phyloP scores from a whole-genome alignment of 2,113 vertebrate species.

The Scortum barcoo region DNA sequence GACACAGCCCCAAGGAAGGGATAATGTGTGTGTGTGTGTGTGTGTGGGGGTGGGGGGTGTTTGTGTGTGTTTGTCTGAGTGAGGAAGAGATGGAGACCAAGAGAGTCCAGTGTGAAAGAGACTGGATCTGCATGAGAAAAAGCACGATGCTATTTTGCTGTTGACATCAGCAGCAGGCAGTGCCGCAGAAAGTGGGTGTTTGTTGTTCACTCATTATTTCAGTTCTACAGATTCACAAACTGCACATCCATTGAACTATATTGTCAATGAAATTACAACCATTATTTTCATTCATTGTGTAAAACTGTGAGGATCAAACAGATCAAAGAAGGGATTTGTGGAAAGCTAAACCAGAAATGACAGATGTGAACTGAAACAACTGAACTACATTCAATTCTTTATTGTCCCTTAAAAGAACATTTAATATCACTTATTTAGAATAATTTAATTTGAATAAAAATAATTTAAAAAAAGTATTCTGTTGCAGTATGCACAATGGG shows the following conservation, averaged over 20 bases:
- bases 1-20: conserved; percentile 72
- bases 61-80: conserved; percentile 23
- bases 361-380: not conserved
- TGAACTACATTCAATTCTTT: not conserved
- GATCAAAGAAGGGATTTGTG: not conserved
- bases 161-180: conserved; percentile 51
- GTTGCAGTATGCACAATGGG: no score
- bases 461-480: no score
- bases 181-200: conserved; percentile 40
- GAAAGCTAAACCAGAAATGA: not conserved
- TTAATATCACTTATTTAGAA: not conserved
- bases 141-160: conserved; percentile 62
- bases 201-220: conserved; percentile 57
- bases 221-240: conserved; percentile 31
- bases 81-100: conserved; percentile 38
- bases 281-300: not conserved
- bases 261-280: not conserved
- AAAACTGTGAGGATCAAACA: not conserved
- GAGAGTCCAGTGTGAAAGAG: conserved; percentile 60
- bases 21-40: conserved; percentile 59
- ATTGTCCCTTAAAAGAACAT: not conserved
- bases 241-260: not conserved
- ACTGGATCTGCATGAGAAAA: conserved; percentile 73
- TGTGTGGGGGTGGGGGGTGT: conserved; percentile 47
- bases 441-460: no score